Percentiles rank a stretch among this genome's conserved stretches.
Conservation (phyloP, 2,797 vertebrate species). For the Lepilemur septentrionalis region DNA sequence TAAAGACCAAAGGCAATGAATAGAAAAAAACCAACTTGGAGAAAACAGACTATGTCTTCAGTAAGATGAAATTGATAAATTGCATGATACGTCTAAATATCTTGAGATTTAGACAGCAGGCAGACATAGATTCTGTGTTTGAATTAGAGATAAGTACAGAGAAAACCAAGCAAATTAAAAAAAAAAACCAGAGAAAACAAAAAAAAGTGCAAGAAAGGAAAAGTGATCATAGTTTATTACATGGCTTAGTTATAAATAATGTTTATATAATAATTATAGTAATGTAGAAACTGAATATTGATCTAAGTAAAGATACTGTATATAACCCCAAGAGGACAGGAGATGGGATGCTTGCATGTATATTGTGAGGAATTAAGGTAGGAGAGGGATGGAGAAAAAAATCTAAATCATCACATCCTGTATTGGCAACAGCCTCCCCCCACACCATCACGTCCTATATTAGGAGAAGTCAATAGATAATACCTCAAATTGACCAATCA, state of each 20-base stretch:
- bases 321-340: neutral
- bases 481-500: constrained; percentile 2
- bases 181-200: neutral
- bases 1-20: neutral
- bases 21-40: neutral
- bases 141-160: neutral
- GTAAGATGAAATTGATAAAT: neutral
- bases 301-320: neutral
- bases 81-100: neutral
- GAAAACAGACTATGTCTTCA: neutral
- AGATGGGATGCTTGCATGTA: neutral
- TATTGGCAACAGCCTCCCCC: neutral
- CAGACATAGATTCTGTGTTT: neutral
- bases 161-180: neutral
- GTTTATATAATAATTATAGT: constrained; percentile 15
- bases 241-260: neutral
- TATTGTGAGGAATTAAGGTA: neutral
- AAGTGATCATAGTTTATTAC: constrained; percentile 9
- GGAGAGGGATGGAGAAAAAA: neutral
- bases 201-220: neutral
- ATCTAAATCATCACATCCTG: neutral
- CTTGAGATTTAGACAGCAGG: neutral
- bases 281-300: neutral
- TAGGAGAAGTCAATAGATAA: constrained; percentile 4
- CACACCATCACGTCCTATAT: neutral